Evolutionary conservation across 2,113 vertebrate species (phyloP).

Genomic region (Sus scrofa): DNA sequence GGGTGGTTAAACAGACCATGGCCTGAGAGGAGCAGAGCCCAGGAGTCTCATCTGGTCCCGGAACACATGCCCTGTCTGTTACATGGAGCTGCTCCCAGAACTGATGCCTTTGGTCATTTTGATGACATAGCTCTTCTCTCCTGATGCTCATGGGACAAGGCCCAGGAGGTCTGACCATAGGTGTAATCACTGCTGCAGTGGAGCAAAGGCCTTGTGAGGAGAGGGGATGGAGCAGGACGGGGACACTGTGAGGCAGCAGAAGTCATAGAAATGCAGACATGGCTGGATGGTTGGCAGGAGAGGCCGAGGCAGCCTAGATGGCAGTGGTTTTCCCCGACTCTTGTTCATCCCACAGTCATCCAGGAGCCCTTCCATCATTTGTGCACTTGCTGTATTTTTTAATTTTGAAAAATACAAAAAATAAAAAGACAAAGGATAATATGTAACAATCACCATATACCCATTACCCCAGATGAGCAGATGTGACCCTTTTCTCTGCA

Average conservation of each 20-base stretch:
- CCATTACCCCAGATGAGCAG: not conserved
- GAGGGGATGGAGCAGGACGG: not conserved
- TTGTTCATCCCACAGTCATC: not conserved
- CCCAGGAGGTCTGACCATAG: not conserved
- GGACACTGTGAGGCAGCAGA: not conserved
- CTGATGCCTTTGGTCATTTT: not conserved
- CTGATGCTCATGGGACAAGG: not conserved
- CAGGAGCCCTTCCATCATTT: not conserved
- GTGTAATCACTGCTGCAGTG: not conserved
- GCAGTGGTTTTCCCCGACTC: not conserved
- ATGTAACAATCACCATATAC: not conserved
- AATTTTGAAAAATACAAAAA: slow-evolving; percentile 1
- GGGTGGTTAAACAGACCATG: not conserved
- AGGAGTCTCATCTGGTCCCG: not conserved
- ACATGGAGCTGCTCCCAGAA: not conserved
- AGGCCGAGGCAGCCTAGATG: not conserved
- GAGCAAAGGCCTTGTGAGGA: not conserved
- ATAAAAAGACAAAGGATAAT: not conserved
- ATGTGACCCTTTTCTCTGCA: not conserved
- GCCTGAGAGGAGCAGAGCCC: not conserved
- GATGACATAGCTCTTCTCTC: not conserved
- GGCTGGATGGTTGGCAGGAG: not conserved
- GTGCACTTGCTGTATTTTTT: not conserved
- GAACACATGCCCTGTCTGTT: not conserved
- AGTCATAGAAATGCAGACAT: not conserved